Base-by-base conservation (phyloP, 2,797 vertebrate species). In the Chelon auratus region DNA sequence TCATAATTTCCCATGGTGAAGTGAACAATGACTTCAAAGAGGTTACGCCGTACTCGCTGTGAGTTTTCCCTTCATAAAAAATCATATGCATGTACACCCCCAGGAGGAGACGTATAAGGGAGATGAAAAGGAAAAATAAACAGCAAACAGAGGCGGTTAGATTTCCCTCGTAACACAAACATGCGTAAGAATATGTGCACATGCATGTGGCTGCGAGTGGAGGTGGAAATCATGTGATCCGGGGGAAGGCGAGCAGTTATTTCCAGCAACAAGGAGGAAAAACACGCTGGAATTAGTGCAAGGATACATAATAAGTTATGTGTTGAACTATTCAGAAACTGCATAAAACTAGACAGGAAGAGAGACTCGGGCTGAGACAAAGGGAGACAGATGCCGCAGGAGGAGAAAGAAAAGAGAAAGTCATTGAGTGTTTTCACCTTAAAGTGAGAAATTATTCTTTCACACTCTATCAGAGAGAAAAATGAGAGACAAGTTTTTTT, bases 391-490 rank as follows among this genome's bases (percentile, higher is more conserved):
- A 79, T 61, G 80, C 43, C 79, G 52, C 65, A 72, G 55, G 43
- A 71, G 48, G 33, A 80, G 42, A 63, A 15, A 37, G 48, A 64
- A 65, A 56, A 77, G 52, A 15, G 24, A 3, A 69, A 83, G 57
- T 83, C 60, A 65, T 7, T 83, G 62, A 70, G 69, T 43, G 69
- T 64, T 85, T 79, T 68, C 77, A 80, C 69, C 73, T 77, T 76
- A 63, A 81, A 55, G 78, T 81, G 78, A 87, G 80, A 83, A 82
- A 84, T 84, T 83, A 58, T 39, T 81, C 69, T 76, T 86, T 89
- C 84, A 77, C 85, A 82, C 80, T 82, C 85, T 85, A 85, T 79
- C 80, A 83, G 84, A 84, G 80, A 88, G 84, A 90, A 87, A 89
- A 92, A 90, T 86, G 71, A 84, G 81, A 62, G 61, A 33, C 30